Evolutionary conservation across 2,797 vertebrate species (phyloP).

Genomic region (Brotula barbata): DNA sequence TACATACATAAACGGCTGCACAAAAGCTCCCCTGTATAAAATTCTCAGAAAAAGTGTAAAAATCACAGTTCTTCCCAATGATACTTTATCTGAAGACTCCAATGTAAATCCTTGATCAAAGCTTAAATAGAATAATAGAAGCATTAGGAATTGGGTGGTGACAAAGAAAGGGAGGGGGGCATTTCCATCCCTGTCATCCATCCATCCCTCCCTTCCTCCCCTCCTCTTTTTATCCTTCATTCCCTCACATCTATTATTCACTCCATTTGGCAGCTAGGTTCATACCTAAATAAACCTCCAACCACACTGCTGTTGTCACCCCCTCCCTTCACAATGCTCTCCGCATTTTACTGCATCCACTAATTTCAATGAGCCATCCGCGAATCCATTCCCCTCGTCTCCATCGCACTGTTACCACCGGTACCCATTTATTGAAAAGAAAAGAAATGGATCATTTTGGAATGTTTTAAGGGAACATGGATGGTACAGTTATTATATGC

Average conservation of each 20-base stretch:
- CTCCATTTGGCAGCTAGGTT: slow-evolving; percentile 55
- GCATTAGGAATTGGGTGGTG: slow-evolving; percentile 12
- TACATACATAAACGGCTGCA: slow-evolving; percentile 25
- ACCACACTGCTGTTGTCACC: slow-evolving; percentile 9
- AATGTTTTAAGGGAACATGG: background rate
- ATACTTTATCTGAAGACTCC: background rate
- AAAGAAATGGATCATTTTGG: background rate
- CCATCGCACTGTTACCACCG: background rate
- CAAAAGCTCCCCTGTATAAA: background rate
- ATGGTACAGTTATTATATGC: too few species aligned
- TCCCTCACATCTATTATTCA: slow-evolving; percentile 74
- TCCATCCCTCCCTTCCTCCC: slow-evolving; percentile 27
- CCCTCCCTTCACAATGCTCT: slow-evolving; percentile 8
- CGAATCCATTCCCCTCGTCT: background rate
- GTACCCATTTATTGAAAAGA: too few species aligned
- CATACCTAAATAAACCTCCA: slow-evolving; percentile 57
- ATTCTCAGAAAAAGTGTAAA: background rate
- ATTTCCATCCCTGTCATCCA: slow-evolving; percentile 37
- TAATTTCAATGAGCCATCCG: background rate
- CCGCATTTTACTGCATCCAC: slow-evolving; percentile 6
- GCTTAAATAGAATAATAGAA: slow-evolving; percentile 15
- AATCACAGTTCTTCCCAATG: background rate
- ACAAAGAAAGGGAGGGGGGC: slow-evolving; percentile 29
- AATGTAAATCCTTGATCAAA: slow-evolving; percentile 22
- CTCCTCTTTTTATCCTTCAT: slow-evolving; percentile 43